A percentile compares a stretch with the other conserved stretches of the same genome.
Evolutionary conservation across 2,888 invertebrate genomes (phyloP).

Genomic region (Marasmarcha lunaedactyla): DNA sequence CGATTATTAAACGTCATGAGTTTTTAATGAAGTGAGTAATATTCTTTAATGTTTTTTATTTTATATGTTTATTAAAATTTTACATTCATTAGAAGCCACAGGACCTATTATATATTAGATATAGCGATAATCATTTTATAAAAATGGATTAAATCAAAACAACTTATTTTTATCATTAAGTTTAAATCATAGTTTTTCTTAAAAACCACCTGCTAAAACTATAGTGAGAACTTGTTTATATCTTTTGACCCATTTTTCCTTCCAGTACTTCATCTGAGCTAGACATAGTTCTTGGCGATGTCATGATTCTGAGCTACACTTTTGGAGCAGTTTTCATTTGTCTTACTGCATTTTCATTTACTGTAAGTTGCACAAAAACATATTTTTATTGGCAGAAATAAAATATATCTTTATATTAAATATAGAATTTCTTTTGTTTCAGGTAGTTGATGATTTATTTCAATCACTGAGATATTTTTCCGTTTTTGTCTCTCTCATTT

Average conservation of each 20-base stretch:
- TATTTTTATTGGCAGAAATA: slow-evolving; percentile 1
- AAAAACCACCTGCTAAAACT: too few relatives aligned
- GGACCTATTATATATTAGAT: too few relatives aligned
- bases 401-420: background rate
- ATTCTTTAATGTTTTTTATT: background rate
- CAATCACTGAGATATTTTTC: slow-evolving; percentile 43
- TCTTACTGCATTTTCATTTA: slow-evolving; percentile 47
- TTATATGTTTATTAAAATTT: too few relatives aligned
- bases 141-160: too few relatives aligned
- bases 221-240: too few relatives aligned
- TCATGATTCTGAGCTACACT: slow-evolving; percentile 40
- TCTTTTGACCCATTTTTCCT: too few relatives aligned
- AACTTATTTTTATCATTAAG: too few relatives aligned
- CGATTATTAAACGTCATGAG: slow-evolving; percentile 33
- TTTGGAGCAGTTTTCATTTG: slow-evolving; percentile 51
- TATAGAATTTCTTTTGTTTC: slow-evolving; percentile 15
- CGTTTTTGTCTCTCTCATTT: slow-evolving; percentile 38
- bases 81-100: too few relatives aligned
- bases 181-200: too few relatives aligned
- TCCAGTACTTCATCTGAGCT: slow-evolving; percentile 38
- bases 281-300: slow-evolving; percentile 35
- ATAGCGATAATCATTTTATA: too few relatives aligned
- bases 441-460: slow-evolving; percentile 45
- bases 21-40: slow-evolving; percentile 31
- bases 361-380: too few relatives aligned